phyloP scores from a whole-genome alignment of 2,797 vertebrate species.

The Parauchenoglanis ngamensis region DNA sequence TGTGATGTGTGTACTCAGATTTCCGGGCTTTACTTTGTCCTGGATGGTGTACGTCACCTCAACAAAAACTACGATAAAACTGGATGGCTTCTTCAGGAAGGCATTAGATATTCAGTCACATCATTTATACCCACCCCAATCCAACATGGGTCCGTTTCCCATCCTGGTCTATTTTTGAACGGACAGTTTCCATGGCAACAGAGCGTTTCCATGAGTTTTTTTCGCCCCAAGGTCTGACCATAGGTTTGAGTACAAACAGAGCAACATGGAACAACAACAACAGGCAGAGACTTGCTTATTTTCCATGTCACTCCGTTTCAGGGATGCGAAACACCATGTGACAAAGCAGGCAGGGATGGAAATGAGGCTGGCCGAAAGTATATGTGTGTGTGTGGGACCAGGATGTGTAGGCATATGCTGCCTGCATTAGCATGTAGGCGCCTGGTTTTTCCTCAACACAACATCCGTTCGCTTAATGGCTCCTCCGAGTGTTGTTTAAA shows the following conservation, averaged over 20 bases:
- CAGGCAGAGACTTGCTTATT: conserved; percentile 56
- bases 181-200: conserved; percentile 77
- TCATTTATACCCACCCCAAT: conserved; percentile 67
- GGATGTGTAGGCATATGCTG: conserved; percentile 1
- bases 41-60: neutral
- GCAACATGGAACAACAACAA: conserved; percentile 51
- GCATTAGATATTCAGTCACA: conserved; percentile 65
- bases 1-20: neutral
- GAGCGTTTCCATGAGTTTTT: conserved; percentile 51
- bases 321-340: neutral
- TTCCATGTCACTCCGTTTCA: conserved; percentile 24
- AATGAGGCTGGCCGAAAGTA: neutral
- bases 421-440: conserved; percentile 24
- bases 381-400: neutral
- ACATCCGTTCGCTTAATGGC: conserved; percentile 35
- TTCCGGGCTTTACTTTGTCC: neutral
- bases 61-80: neutral
- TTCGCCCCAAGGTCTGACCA: conserved; percentile 62
- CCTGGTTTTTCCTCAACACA: conserved; percentile 27
- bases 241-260: conserved; percentile 54
- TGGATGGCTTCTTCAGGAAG: conserved; percentile 14
- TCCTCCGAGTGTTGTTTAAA: conserved; percentile 51
- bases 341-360: conserved; percentile 6
- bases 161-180: conserved; percentile 74
- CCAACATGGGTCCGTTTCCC: conserved; percentile 58